Conservation (phyloP, 1,140 invertebrate genomes). For the Varroa destructor region DNA sequence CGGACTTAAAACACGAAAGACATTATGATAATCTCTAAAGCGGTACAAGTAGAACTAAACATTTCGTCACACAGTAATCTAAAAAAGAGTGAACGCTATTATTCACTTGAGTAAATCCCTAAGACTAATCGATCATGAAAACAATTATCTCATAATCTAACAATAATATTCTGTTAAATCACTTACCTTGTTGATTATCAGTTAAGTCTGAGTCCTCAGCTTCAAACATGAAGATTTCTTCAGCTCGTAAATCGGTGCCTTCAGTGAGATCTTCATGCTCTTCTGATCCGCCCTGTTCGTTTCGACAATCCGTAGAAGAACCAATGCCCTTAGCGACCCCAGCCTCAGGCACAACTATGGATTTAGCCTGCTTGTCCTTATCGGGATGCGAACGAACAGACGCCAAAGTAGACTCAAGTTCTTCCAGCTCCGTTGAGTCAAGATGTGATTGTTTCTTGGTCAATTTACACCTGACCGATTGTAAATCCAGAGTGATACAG, state of each 20-base stretch:
- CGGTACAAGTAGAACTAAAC: too few relatives aligned
- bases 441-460: constrained; percentile 32
- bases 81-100: too few relatives aligned
- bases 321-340: not conserved
- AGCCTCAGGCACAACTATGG: not conserved
- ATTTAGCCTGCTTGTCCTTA: constrained; percentile 1
- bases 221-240: constrained; percentile 49
- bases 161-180: not conserved
- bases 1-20: too few relatives aligned
- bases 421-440: constrained; percentile 31
- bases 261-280: too few relatives aligned
- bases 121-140: too few relatives aligned
- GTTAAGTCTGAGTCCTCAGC: constrained; percentile 43
- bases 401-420: constrained; percentile 16
- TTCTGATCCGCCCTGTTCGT: too few relatives aligned
- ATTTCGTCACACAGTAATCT: too few relatives aligned
- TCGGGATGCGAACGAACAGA: constrained; percentile 23
- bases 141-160: too few relatives aligned
- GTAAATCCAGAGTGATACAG: not conserved
- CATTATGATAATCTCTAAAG: too few relatives aligned
- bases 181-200: not conserved
- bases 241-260: not conserved
- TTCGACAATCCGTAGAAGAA: too few relatives aligned
- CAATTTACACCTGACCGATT: constrained; percentile 22
- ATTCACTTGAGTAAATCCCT: too few relatives aligned